Evolutionary conservation across 2,888 invertebrate genomes (phyloP), one percentile per base, ranked within the genome.

Genomic region (Diaperis boleti): DNA sequence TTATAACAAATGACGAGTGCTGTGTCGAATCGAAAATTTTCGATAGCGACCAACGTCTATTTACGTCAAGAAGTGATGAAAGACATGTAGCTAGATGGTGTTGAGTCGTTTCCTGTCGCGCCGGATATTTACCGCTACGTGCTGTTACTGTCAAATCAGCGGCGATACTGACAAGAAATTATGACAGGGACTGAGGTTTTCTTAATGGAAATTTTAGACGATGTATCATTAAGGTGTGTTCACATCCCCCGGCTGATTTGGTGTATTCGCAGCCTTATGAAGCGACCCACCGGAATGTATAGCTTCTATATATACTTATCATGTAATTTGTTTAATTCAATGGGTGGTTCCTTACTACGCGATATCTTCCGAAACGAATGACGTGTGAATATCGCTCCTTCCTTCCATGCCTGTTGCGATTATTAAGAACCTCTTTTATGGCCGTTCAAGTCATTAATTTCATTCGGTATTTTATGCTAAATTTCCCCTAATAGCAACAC

Each of bases 1-100:
- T 3, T 7, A 18, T 44, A 60, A 62, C 55, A 54, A 61, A 61
- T 61, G 60, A 54, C 52, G 50, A 44, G 22, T 35, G 44, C 33
- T 35, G 35, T 47, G 47, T 20, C 57, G 41, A 20, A 59, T 59
- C 59, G 37, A 33, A 26, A 52, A 52, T 33, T 54, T 44, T 35
- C 60, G 59, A 37, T 59, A 20, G 45, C 37, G 37, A 5, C 26
- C 26, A 26, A 26, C 3, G n/a, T n/a, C n/a, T 6, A n/a, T 26
- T 5, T 11, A 5, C 5, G 33, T 13, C 33, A 33, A 13, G 13
- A 33, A 11, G 20, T 20, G 39, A 39, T 17, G 39, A 15, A 17
- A 49, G 18, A 11, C 17, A 37, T 17, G 20, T 8, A 10, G 20
- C 52, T 37, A 35, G 22, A 39, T 52, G 47, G 47, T 15, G 47